Base-by-base conservation (phyloP, 2,113 vertebrate species). In the Bufo bufo region DNA sequence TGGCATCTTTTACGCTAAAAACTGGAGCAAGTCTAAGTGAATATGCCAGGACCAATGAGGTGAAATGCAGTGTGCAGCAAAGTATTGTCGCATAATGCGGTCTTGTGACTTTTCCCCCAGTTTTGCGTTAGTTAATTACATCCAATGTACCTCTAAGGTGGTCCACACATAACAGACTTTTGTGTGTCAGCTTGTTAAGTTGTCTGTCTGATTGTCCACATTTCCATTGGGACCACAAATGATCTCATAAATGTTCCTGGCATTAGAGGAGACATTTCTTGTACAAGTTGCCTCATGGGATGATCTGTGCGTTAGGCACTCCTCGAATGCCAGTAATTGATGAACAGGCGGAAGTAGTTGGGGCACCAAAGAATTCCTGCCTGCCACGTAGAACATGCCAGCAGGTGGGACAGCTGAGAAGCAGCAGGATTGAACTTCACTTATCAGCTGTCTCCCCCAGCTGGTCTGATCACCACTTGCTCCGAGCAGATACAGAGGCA, bases 341-440 rank as follows among this genome's bases (percentile, higher is more conserved):
- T 65, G 54, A 7, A n/a, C 13, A 23, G 58, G 16, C 59, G 61
- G 85, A 79, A 86, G 85, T 86, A 23, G n/a, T 77, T 16, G 16
- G n/a, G 85, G 59, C 74, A 69, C 43, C 33, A 20, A n/a, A 54
- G 43, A 12, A 50, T 77, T 59, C 82, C 52, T 66, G 59, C 23
- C 19, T 19, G 74, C 71, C 59, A 84, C 43, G n/a, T 66, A 52
- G 58, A 58, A 78, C 80, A 88, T 49, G 50, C 43, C 72, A 72
- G 87, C 87, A 88, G 87, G 87, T 88, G 87, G 80, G 65, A 88
- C 87, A 88, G 87, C 87, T 88, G 87, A 63, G 14, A 3, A n/a
- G 49, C 56, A 65, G 59, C 45, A 47, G 50, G 54, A 54, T 47
- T 45, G 43, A 47, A 45, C 45, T 47, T 66, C 23, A 50, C 69